Percentiles rank a stretch among this genome's conserved stretches.
These are phyloP conservation scores for Tapirus terrestris DNA, from an alignment of 2,113 vertebrate genomes.

Conservation along the genomic window DNA sequence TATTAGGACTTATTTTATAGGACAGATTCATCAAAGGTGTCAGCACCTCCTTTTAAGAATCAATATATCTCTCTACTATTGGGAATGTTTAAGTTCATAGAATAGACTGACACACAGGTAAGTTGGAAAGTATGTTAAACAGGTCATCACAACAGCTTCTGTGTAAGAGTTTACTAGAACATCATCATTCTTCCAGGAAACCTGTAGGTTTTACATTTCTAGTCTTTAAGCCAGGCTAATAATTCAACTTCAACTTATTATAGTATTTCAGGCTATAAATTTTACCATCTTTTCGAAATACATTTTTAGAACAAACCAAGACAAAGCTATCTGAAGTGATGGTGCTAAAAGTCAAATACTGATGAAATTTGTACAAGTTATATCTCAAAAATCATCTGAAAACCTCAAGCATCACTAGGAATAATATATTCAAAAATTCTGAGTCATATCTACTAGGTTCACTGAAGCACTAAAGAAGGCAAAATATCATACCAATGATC, in stretches of 20 bases:
- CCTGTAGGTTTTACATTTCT: slow-evolving; percentile 39
- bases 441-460: slow-evolving; percentile 57
- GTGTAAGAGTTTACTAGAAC: slow-evolving; percentile 41
- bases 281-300: slow-evolving; percentile 62
- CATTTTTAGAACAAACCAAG: slow-evolving; percentile 73
- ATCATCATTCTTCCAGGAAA: slow-evolving; percentile 68
- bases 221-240: slow-evolving; percentile 52
- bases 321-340: slow-evolving; percentile 70
- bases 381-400: slow-evolving; percentile 71
- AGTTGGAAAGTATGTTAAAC: background rate
- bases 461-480: slow-evolving; percentile 63
- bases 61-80: background rate
- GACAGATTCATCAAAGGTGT: slow-evolving; percentile 52
- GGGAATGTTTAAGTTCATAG: slow-evolving; percentile 52
- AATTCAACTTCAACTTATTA: slow-evolving; percentile 65
- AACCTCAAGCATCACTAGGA: slow-evolving; percentile 59
- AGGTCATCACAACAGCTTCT: slow-evolving; percentile 26
- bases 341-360: slow-evolving; percentile 63
- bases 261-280: slow-evolving; percentile 69
- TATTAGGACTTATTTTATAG: slow-evolving; percentile 41
- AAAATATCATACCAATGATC: slow-evolving; percentile 78
- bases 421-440: slow-evolving; percentile 67
- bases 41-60: slow-evolving; percentile 57
- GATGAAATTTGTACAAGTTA: slow-evolving; percentile 62
- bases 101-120: slow-evolving; percentile 52